Conservation (phyloP, 2,797 vertebrate genomes). For the Myotis daubentonii region DNA sequence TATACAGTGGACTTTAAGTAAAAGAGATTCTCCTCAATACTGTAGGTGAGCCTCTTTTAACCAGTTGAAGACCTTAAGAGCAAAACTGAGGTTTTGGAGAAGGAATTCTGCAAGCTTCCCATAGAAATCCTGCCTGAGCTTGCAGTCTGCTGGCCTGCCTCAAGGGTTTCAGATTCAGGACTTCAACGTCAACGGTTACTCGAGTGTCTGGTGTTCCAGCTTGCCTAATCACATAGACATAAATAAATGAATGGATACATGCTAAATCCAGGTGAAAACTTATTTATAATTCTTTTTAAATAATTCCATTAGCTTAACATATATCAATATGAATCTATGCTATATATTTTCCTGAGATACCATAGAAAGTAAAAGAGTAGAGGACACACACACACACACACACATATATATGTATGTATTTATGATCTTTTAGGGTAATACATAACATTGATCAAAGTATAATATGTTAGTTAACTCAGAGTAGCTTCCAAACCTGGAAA, state of each 20-base stretch:
- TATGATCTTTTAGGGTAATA: not conserved
- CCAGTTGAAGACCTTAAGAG: not conserved
- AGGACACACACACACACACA: not conserved
- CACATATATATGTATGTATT: not conserved
- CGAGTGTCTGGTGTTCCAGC: not conserved
- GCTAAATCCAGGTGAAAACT: not conserved
- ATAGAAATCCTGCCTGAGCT: not conserved
- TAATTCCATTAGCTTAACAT: not conserved
- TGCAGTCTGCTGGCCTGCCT: not conserved
- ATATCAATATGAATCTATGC: not conserved
- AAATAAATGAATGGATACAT: not conserved
- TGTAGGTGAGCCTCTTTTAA: not conserved
- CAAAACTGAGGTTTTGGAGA: not conserved
- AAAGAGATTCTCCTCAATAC: not conserved
- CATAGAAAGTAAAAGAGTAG: not conserved
- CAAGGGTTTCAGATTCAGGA: not conserved
- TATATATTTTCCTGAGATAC: not conserved
- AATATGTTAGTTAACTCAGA: conserved; percentile 2
- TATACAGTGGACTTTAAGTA: not conserved
- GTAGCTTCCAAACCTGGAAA: not conserved
- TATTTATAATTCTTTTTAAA: not conserved
- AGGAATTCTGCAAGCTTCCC: not conserved
- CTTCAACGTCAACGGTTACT: not conserved
- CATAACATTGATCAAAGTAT: not conserved
- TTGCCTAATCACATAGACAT: not conserved